Conservation (phyloP, 37 sponge, comb jelly and placozoan species). For the Geodia barretti region DNA sequence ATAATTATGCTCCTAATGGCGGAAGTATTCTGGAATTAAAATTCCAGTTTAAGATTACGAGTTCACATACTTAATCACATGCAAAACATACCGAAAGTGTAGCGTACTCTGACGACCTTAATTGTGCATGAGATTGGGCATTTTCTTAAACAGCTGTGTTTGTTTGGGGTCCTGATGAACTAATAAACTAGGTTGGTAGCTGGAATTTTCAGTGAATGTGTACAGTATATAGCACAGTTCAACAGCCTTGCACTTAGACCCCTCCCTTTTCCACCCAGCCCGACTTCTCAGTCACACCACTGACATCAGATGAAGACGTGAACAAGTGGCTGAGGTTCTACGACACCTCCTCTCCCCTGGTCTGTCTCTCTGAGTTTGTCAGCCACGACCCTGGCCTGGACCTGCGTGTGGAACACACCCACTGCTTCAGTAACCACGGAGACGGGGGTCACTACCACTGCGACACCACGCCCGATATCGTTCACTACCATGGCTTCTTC, state of each 20-base stretch:
- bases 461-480: slow-evolving; percentile 88
- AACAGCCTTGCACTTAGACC: background rate
- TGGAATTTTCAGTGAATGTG: background rate
- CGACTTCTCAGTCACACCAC: slow-evolving; percentile 84
- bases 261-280: slow-evolving; percentile 43
- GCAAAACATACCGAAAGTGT: no score
- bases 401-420: slow-evolving; percentile 97
- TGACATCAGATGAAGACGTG: slow-evolving; percentile 76
- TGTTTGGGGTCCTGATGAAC: background rate
- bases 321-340: slow-evolving; percentile 92
- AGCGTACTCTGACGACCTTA: no score
- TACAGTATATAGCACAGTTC: background rate
- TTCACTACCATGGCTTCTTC: slow-evolving; percentile 93
- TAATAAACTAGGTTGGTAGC: background rate
- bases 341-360: slow-evolving; percentile 83
- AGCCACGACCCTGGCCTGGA: slow-evolving; percentile 91
- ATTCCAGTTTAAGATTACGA: no score
- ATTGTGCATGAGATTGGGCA: no score
- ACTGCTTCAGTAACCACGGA: slow-evolving; percentile 98
- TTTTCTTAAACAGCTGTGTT: no score
- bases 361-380: slow-evolving; percentile 85
- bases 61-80: no score
- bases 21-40: no score
- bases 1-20: no score
- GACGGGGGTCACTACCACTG: slow-evolving; percentile 98